Conservation (phyloP, 1,140 invertebrate species). For the Temnothorax curvispinosus region DNA sequence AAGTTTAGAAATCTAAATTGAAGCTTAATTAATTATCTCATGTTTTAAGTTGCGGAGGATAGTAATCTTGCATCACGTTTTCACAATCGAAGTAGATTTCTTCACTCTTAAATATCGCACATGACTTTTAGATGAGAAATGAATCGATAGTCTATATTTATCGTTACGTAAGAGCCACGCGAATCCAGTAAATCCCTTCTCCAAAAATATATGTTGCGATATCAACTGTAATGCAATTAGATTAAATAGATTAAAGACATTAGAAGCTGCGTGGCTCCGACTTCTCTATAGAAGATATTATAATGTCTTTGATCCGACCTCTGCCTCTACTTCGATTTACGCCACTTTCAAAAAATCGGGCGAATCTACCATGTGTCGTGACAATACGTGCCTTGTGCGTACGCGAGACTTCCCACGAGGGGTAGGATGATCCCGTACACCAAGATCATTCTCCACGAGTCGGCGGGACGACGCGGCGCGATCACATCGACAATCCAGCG, state of each 20-base stretch:
- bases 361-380: background rate
- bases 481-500: constrained; percentile 78
- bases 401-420: constrained; percentile 76
- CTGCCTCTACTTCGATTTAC: background rate
- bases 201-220: background rate
- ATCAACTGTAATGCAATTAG: background rate
- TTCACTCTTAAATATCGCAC: background rate
- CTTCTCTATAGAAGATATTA: no score
- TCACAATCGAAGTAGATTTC: background rate
- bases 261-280: background rate
- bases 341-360: background rate
- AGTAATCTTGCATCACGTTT: background rate
- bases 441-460: constrained; percentile 76
- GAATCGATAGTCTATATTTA: background rate
- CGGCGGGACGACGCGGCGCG: constrained; percentile 58
- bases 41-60: background rate
- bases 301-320: background rate
- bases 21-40: background rate
- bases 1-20: background rate
- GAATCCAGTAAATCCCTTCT: background rate
- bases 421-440: constrained; percentile 74
- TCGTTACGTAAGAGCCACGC: background rate
- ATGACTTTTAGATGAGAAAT: background rate
- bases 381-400: constrained; percentile 76
- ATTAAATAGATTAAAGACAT: no score